Conservation (phyloP, 2,113 vertebrate species). For the Muntiacus muntjak region DNA sequence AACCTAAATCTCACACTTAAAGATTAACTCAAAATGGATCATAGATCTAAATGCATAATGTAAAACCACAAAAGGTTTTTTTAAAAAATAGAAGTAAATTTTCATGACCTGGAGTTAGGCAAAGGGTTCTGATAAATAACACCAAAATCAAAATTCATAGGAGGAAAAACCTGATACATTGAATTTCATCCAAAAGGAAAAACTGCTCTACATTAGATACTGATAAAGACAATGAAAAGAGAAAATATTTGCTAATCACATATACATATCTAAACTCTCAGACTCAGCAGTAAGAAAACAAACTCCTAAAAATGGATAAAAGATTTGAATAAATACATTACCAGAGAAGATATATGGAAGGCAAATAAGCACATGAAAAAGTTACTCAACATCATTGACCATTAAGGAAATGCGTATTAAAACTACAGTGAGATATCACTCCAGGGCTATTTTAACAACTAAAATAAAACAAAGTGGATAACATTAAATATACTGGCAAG, state of each 20-base stretch:
- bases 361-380: background rate
- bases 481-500: background rate
- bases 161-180: background rate
- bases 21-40: background rate
- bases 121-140: background rate
- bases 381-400: background rate
- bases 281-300: background rate
- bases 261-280: background rate
- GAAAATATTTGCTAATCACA: background rate
- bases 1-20: background rate
- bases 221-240: background rate
- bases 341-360: background rate
- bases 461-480: background rate
- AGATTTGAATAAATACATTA: background rate
- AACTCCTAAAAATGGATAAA: background rate
- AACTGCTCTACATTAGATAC: background rate
- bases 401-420: background rate
- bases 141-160: background rate
- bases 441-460: background rate
- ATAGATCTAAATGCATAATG: background rate
- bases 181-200: background rate
- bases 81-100: background rate
- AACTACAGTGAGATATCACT: background rate
- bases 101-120: background rate
- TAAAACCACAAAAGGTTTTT: background rate